Percentiles rank a stretch among this genome's conserved stretches.
Evolutionary conservation across 2,888 invertebrate genomes (phyloP).

Genomic region (Lamellibrachia satsuma): DNA sequence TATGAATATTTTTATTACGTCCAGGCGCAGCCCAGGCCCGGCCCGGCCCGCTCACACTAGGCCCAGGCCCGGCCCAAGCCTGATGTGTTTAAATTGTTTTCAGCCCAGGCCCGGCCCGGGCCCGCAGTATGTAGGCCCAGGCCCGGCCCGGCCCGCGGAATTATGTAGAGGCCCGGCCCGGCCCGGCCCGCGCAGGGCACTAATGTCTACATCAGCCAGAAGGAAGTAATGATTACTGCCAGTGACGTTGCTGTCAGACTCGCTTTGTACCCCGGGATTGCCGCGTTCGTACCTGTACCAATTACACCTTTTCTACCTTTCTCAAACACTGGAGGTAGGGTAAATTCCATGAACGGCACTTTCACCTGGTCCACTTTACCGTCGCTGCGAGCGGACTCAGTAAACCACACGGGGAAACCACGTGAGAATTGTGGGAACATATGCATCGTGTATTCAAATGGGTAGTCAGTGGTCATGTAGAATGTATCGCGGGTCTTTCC

Average conservation of each 20-base stretch:
- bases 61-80: too few relatives aligned
- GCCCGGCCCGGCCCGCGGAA: too few relatives aligned
- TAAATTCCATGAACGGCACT: slow-evolving; percentile 29
- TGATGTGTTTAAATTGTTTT: too few relatives aligned
- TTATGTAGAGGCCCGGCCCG: not conserved
- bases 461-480: slow-evolving; percentile 17
- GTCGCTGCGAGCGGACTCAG: not conserved
- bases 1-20: too few relatives aligned
- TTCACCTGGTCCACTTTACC: not conserved
- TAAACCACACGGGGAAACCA: slow-evolving; percentile 26
- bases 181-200: too few relatives aligned
- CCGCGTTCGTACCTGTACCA: not conserved
- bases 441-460: slow-evolving; percentile 22
- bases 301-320: slow-evolving; percentile 19
- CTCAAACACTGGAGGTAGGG: slow-evolving; percentile 25
- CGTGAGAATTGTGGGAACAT: slow-evolving; percentile 6
- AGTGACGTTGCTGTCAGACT: not conserved
- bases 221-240: not conserved
- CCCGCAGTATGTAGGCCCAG: too few relatives aligned
- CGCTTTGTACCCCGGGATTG: not conserved
- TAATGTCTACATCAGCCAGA: not conserved
- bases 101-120: too few relatives aligned
- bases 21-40: too few relatives aligned
- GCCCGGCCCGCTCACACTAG: too few relatives aligned
- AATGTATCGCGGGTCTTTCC: not conserved